Percentiles rank a stretch among this genome's conserved stretches.
phyloP scores from a whole-genome alignment of 1,140 invertebrate species.

The Phocides pigmalion region DNA sequence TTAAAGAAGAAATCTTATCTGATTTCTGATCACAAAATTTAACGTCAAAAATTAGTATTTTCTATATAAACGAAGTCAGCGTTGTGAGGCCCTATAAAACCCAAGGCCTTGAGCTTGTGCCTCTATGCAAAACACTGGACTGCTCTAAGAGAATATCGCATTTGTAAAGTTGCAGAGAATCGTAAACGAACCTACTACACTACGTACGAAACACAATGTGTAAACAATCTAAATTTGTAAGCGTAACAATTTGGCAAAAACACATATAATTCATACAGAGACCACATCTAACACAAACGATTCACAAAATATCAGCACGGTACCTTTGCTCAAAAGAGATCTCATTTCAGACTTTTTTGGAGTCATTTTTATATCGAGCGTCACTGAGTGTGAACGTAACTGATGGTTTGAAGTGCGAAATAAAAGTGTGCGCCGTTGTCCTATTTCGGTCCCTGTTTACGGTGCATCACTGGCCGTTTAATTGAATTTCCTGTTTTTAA shows the following conservation, averaged over 20 bases:
- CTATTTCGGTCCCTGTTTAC: slow-evolving; percentile 79
- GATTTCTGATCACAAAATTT: too few species aligned
- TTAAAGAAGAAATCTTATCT: too few species aligned
- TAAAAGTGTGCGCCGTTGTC: slow-evolving; percentile 67
- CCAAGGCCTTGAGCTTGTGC: too few species aligned
- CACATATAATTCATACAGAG: neutral
- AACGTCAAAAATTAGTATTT: too few species aligned
- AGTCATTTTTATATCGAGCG: slow-evolving; percentile 47
- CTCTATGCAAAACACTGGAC: too few species aligned
- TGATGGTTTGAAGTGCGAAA: slow-evolving; percentile 52
- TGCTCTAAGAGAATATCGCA: too few species aligned
- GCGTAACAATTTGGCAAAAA: slow-evolving; percentile 16
- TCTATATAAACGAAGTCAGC: too few species aligned
- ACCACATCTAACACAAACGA: slow-evolving; percentile 19
- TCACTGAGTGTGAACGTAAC: neutral
- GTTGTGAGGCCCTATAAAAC: too few species aligned
- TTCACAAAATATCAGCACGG: slow-evolving; percentile 33
- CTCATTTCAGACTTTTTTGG: slow-evolving; percentile 50
- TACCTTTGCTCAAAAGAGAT: slow-evolving; percentile 39
- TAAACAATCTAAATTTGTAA: slow-evolving; percentile 26
- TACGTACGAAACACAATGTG: slow-evolving; percentile 11
- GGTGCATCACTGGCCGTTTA: slow-evolving; percentile 71
- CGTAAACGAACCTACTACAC: neutral
- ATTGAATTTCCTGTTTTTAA: slow-evolving; percentile 82
- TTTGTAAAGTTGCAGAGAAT: neutral